Percentiles rank a stretch among this genome's conserved stretches.
Conservation (phyloP, 2,797 vertebrate genomes). For the Thunnus albacares region DNA sequence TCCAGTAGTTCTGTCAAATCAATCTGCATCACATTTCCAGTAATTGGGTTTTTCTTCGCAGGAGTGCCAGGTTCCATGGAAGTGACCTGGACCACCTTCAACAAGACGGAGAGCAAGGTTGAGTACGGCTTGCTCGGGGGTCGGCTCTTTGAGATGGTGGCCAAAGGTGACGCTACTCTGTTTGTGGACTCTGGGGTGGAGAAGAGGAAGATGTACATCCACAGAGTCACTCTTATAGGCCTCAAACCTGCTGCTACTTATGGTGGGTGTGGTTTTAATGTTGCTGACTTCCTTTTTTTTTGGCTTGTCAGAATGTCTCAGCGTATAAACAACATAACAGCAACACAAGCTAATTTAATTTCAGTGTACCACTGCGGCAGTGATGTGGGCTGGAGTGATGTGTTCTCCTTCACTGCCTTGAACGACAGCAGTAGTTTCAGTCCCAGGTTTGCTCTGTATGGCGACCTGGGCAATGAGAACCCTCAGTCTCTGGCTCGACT, state of each 20-base stretch:
- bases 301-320: conserved; percentile 2
- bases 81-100: conserved; percentile 91
- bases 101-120: conserved; percentile 84
- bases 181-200: conserved; percentile 90
- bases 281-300: conserved; percentile 5
- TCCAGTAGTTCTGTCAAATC: conserved; percentile 43
- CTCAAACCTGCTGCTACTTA: conserved; percentile 87
- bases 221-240: conserved; percentile 85
- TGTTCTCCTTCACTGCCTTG: conserved; percentile 88
- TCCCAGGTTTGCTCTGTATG: conserved; percentile 90
- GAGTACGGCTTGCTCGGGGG: conserved; percentile 84
- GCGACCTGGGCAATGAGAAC: conserved; percentile 92
- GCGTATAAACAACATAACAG: neutral
- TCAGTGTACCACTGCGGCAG: conserved; percentile 93
- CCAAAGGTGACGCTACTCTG: conserved; percentile 76
- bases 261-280: conserved; percentile 76
- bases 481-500: conserved; percentile 91
- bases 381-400: conserved; percentile 88
- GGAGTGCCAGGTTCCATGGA: conserved; percentile 87
- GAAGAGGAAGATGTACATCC: conserved; percentile 86
- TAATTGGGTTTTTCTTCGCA: conserved; percentile 65
- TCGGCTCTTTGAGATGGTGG: conserved; percentile 76
- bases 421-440: conserved; percentile 86
- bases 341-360: neutral
- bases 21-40: conserved; percentile 20